phyloP scores from a whole-genome alignment of 2,797 vertebrate genomes.

The Protonibea diacanthus region DNA sequence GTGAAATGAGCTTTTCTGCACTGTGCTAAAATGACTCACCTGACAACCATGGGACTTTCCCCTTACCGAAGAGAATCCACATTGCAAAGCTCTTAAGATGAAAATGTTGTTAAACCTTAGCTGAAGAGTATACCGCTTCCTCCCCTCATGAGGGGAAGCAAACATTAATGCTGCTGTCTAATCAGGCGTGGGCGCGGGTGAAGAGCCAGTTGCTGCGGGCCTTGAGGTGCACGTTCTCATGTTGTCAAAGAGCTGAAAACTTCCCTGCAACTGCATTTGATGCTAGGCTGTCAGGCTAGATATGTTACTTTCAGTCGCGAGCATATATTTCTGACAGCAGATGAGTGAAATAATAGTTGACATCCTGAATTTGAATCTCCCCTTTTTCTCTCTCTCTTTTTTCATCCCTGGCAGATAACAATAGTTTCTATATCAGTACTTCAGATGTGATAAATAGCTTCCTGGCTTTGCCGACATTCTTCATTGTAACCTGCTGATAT shows the following conservation, averaged over 20 bases:
- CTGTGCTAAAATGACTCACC: conserved; percentile 55
- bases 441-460: conserved; percentile 45
- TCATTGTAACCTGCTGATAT: conserved; percentile 43
- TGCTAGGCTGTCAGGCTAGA: conserved; percentile 35
- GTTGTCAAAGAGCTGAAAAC: conserved; percentile 30
- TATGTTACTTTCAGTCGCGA: conserved; percentile 16
- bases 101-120: conserved; percentile 44
- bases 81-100: conserved; percentile 37
- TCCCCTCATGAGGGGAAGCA: conserved; percentile 28
- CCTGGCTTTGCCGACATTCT: conserved; percentile 19
- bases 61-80: conserved; percentile 35
- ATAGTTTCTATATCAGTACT: conserved; percentile 41
- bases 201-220: conserved; percentile 20
- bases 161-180: conserved; percentile 47
- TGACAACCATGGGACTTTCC: conserved; percentile 56
- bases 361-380: conserved; percentile 17
- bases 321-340: conserved; percentile 24
- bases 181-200: conserved; percentile 24
- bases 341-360: conserved; percentile 30
- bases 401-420: conserved; percentile 15
- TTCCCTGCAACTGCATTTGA: conserved; percentile 4
- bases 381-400: too few relatives aligned
- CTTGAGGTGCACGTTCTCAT: conserved; percentile 22
- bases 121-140: conserved; percentile 22
- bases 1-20: conserved; percentile 71